These are phyloP conservation scores for Ptilorrhoa leucosticta DNA, from an alignment of 2,113 vertebrate species.

Conservation along the genomic window DNA sequence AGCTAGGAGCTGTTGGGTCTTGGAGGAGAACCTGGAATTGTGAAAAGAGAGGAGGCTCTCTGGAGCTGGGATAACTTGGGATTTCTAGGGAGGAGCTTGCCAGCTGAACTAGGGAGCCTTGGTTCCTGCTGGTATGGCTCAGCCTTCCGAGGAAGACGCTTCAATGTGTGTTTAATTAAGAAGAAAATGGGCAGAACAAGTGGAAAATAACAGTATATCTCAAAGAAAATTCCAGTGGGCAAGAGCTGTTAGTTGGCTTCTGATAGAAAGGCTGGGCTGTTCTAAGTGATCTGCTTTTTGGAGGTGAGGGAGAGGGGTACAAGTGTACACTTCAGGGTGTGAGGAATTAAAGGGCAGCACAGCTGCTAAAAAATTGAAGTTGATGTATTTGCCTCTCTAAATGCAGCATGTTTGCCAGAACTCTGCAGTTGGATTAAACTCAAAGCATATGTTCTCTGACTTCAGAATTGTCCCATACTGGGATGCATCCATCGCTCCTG, in stretches of 20 bases:
- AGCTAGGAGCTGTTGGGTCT: background rate
- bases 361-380: slow-evolving; percentile 25
- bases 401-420: slow-evolving; percentile 16
- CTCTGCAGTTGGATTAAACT: slow-evolving; percentile 20
- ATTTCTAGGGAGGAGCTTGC: background rate
- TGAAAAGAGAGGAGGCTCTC: background rate
- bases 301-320: background rate
- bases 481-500: background rate
- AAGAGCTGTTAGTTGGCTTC: slow-evolving; percentile 13
- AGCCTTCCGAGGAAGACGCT: slow-evolving; percentile 2
- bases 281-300: background rate
- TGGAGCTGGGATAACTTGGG: background rate
- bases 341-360: background rate
- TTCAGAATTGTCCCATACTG: background rate
- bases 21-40: background rate
- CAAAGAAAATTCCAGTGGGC: slow-evolving; percentile 24
- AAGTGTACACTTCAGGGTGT: background rate
- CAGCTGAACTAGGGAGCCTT: background rate
- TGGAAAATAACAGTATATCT: slow-evolving; percentile 28
- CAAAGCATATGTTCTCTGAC: slow-evolving; percentile 28
- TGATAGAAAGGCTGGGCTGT: background rate
- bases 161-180: slow-evolving; percentile 17
- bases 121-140: background rate
- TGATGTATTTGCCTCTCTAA: slow-evolving; percentile 33
- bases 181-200: slow-evolving; percentile 23